Conservation (phyloP, 1,140 invertebrate species). For the Chlorops oryzae region DNA sequence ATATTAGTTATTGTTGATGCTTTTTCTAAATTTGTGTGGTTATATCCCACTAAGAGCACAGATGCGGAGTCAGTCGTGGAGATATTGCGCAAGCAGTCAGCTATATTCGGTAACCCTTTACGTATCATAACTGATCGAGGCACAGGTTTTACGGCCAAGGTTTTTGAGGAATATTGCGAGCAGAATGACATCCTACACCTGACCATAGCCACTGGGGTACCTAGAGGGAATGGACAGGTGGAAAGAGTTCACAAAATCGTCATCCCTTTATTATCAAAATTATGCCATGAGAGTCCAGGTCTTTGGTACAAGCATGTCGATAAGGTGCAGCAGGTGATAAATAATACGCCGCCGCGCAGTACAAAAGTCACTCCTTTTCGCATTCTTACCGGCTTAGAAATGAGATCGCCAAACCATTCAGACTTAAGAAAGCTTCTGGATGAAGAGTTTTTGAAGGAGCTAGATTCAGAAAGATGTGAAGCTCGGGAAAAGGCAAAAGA, state of each 20-base stretch:
- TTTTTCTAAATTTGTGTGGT: too few relatives aligned
- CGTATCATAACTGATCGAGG: too few relatives aligned
- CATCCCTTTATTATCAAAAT: slow-evolving; percentile 29
- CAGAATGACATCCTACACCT: too few relatives aligned
- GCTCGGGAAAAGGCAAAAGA: slow-evolving; percentile 19
- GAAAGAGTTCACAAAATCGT: slow-evolving; percentile 30
- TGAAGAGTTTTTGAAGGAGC: slow-evolving; percentile 26
- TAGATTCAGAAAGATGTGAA: slow-evolving; percentile 16
- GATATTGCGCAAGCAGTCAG: too few relatives aligned
- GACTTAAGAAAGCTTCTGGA: slow-evolving; percentile 24
- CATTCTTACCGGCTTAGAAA: slow-evolving; percentile 31
- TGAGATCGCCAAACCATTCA: slow-evolving; percentile 26
- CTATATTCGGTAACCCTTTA: too few relatives aligned
- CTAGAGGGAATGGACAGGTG: too few relatives aligned
- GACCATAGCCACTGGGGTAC: too few relatives aligned
- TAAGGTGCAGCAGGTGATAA: slow-evolving; percentile 28
- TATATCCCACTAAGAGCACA: too few relatives aligned
- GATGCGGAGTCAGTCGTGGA: too few relatives aligned
- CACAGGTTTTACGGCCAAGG: too few relatives aligned
- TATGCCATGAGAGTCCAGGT: slow-evolving; percentile 21
- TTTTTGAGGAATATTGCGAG: too few relatives aligned
- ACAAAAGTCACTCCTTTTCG: slow-evolving; percentile 38
- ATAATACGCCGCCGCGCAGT: slow-evolving; percentile 34
- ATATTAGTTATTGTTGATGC: too few relatives aligned
- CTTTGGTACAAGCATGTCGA: slow-evolving; percentile 35